These are phyloP conservation scores for Euplexia lucipara DNA, from an alignment of 2,888 invertebrate genomes.

Conservation along the genomic window DNA sequence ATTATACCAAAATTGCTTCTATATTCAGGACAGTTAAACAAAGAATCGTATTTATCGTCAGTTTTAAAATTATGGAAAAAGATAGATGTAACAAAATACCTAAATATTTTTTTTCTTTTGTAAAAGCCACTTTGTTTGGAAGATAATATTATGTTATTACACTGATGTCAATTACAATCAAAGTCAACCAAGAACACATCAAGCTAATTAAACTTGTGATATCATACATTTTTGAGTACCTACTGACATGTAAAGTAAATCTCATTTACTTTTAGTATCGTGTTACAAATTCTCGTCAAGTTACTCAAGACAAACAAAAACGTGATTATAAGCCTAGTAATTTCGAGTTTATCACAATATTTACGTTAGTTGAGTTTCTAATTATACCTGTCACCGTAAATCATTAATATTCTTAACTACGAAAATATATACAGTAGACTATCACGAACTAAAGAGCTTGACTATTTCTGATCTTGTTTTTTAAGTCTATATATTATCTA, in stretches of 20 bases:
- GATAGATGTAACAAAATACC: not conserved
- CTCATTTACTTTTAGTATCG: not conserved
- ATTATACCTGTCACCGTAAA: not conserved
- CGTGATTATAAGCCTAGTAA: not conserved
- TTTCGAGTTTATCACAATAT: conserved; percentile 6
- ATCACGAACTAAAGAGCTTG: not conserved
- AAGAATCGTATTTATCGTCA: too few relatives aligned
- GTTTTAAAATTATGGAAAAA: too few relatives aligned
- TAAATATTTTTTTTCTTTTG: not conserved
- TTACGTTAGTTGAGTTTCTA: conserved; percentile 7
- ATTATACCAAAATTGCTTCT: too few relatives aligned
- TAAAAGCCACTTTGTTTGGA: too few relatives aligned
- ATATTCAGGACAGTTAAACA: too few relatives aligned
- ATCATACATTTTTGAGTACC: not conserved
- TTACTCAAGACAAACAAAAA: not conserved
- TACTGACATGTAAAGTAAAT: not conserved
- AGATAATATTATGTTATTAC: too few relatives aligned
- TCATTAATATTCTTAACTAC: not conserved
- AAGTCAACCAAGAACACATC: too few relatives aligned
- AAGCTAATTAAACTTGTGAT: too few relatives aligned
- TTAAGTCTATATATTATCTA: not conserved
- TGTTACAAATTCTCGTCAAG: not conserved
- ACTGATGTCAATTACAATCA: too few relatives aligned
- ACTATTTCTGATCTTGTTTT: not conserved
- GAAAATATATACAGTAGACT: not conserved